phyloP scores from a whole-genome alignment of 2,797 vertebrate genomes.

The Crocodylus rhombifer region DNA sequence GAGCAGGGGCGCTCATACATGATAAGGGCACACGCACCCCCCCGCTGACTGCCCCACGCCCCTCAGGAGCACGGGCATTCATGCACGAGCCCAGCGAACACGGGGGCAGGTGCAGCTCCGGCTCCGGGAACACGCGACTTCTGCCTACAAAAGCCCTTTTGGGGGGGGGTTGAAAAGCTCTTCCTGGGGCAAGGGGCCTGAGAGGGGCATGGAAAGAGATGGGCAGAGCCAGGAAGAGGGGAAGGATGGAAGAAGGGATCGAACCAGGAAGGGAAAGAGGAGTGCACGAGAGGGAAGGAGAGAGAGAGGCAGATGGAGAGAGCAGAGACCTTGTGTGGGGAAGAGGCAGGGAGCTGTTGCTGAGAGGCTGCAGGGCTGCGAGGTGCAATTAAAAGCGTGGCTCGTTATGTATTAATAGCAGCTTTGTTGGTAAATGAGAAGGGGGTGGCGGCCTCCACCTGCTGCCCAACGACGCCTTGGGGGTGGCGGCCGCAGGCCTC shows the following conservation, averaged over 20 bases:
- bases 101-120: not conserved
- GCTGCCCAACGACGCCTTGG: not conserved
- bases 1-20: not conserved
- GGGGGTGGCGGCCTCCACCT: not conserved
- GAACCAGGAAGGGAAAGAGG: not conserved
- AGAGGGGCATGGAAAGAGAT: not conserved
- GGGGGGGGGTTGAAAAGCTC: not conserved
- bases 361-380: slow-evolving; percentile 7
- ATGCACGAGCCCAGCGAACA: not conserved
- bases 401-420: slow-evolving; percentile 67
- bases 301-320: not conserved
- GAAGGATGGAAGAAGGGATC: not conserved
- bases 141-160: not conserved
- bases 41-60: not conserved
- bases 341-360: slow-evolving; percentile 16
- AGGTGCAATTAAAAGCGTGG: slow-evolving; percentile 46
- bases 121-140: not conserved
- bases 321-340: not conserved
- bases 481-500: not conserved
- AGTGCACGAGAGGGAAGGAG: not conserved
- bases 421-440: slow-evolving; percentile 44
- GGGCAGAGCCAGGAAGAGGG: not conserved
- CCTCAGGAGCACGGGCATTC: too few species aligned
- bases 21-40: not conserved
- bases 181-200: not conserved